Evolutionary conservation across 1,140 invertebrate genomes (phyloP).

Genomic region (Reticulitermes speratus): DNA sequence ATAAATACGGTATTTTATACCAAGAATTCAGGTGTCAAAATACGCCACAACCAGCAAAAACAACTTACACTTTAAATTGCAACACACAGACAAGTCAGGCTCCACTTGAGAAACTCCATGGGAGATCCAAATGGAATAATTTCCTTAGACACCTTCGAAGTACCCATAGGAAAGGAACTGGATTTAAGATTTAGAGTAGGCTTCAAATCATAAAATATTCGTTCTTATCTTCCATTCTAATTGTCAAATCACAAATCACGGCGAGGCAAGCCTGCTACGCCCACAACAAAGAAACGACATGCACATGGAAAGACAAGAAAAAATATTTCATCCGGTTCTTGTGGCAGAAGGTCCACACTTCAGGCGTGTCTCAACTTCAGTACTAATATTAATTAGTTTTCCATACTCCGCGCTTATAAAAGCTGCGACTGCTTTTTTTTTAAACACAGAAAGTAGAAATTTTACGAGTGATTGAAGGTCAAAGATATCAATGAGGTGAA

Average conservation of each 20-base stretch:
- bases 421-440: not conserved
- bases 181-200: not conserved
- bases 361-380: not conserved
- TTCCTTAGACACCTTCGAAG: not conserved
- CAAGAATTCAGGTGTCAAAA: not conserved
- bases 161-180: not conserved
- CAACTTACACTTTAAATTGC: not conserved
- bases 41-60: not conserved
- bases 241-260: slow-evolving; percentile 15
- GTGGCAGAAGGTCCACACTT: not conserved
- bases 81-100: not conserved
- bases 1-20: not conserved
- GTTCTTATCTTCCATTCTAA: not conserved
- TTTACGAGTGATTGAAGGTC: not conserved
- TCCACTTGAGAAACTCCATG: not conserved
- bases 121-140: not conserved
- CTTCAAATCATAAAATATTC: not conserved
- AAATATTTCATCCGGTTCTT: not conserved
- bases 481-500: not conserved
- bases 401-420: not conserved
- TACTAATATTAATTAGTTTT: slow-evolving; percentile 7
- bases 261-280: not conserved
- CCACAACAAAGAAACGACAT: not conserved
- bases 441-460: not conserved
- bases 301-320: not conserved